Conservation (phyloP, 2,888 invertebrate species). For the Ischnura elegans region DNA sequence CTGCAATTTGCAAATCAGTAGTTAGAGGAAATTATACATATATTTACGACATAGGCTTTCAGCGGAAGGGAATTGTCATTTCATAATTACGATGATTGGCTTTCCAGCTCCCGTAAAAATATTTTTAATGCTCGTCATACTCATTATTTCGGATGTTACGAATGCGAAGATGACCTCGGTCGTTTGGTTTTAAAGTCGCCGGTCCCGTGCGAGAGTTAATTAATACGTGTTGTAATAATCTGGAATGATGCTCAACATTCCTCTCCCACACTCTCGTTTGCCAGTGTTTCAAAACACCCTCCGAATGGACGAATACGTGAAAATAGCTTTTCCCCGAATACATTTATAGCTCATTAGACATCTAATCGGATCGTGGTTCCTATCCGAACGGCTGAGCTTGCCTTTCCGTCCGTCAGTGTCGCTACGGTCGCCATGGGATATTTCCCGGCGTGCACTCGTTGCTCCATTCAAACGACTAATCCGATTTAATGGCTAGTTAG, state of each 20-base stretch:
- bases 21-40: too few relatives aligned
- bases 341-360: constrained; percentile 24
- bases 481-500: constrained; percentile 4
- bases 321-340: neutral
- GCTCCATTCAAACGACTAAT: neutral
- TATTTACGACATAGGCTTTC: too few relatives aligned
- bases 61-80: too few relatives aligned
- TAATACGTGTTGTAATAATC: neutral
- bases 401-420: neutral
- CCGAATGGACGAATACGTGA: neutral
- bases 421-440: neutral
- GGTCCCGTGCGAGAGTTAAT: neutral
- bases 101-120: too few relatives aligned
- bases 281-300: neutral
- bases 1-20: too few relatives aligned
- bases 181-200: neutral
- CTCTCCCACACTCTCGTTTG: neutral
- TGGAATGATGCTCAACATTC: too few relatives aligned
- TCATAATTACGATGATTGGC: too few relatives aligned
- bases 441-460: neutral
- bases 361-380: neutral
- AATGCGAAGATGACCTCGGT: too few relatives aligned
- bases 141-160: too few relatives aligned
- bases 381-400: neutral
- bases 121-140: too few relatives aligned